Evolutionary conservation across 2,888 invertebrate species (phyloP).

Genomic region (Oconnorella tubifera): DNA sequence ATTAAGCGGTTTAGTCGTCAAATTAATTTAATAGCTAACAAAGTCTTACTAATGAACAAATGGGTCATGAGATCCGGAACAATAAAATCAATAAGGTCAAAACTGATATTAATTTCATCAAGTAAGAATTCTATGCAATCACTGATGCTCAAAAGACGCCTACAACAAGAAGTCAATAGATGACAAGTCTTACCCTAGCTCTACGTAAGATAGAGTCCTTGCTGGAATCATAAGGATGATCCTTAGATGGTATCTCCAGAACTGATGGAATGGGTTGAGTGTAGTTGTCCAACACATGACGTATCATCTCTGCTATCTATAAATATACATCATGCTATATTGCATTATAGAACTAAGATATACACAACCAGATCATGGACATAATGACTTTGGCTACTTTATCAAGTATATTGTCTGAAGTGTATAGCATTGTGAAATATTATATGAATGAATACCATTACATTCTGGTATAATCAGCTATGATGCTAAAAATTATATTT

Average conservation of each 20-base stretch:
- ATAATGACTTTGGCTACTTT: too few relatives aligned
- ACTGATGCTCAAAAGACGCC: neutral
- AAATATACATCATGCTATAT: too few relatives aligned
- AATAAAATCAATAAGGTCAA: neutral
- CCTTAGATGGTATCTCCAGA: constrained; percentile 97
- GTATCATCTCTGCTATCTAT: constrained; percentile 88
- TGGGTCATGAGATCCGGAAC: neutral
- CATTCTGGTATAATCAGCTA: too few relatives aligned
- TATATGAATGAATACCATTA: constrained; percentile 4
- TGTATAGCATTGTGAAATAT: too few relatives aligned
- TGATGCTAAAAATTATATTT: too few relatives aligned
- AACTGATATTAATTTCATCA: too few relatives aligned
- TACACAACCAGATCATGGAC: too few relatives aligned
- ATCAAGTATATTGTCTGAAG: too few relatives aligned
- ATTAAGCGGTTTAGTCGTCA: too few relatives aligned
- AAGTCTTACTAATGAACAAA: neutral
- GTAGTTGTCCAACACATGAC: constrained; percentile 92
- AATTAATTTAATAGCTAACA: neutral
- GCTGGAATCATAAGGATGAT: constrained; percentile 93
- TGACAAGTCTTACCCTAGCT: constrained; percentile 68
- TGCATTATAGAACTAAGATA: too few relatives aligned
- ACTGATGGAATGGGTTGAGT: constrained; percentile 90
- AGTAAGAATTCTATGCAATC: too few relatives aligned
- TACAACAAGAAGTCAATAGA: neutral
- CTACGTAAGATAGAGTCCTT: constrained; percentile 95